Conservation (phyloP, 2,888 invertebrate genomes). For the Erebia ligea region DNA sequence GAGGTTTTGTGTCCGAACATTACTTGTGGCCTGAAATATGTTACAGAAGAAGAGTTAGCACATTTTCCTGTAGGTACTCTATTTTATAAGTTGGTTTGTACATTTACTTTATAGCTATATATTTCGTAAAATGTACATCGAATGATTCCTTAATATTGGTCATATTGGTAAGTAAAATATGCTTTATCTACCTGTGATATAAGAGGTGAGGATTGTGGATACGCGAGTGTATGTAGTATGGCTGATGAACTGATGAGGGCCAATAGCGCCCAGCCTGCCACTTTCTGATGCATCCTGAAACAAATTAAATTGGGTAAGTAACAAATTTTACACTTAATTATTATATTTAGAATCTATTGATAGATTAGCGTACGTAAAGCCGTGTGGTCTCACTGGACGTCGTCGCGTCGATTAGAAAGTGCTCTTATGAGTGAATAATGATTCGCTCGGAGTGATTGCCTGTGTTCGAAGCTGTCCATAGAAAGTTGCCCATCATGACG, state of each 20-base stretch:
- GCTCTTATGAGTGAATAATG: conserved; percentile 69
- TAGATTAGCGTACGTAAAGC: conserved; percentile 17
- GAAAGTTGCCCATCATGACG: conserved; percentile 71
- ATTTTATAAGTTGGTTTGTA: not conserved
- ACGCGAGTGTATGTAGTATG: conserved; percentile 86
- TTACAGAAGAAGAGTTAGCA: conserved; percentile 18
- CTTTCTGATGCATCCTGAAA: conserved; percentile 85
- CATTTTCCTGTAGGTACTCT: not conserved
- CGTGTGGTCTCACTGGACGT: conserved; percentile 57
- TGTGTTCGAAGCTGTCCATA: conserved; percentile 69
- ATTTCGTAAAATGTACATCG: not conserved
- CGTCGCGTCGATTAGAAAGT: conserved; percentile 74
- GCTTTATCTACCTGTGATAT: conserved; percentile 68
- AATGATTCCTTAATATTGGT: not conserved
- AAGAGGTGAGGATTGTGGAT: conserved; percentile 81
- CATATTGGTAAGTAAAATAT: not conserved
- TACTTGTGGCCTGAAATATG: conserved; percentile 71
- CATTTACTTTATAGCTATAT: not conserved
- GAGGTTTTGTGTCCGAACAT: conserved; percentile 74
- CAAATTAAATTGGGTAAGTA: conserved; percentile 25
- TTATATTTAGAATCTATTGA: conserved; percentile 7
- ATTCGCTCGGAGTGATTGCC: conserved; percentile 77
- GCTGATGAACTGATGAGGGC: conserved; percentile 87
- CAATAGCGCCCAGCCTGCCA: conserved; percentile 87
- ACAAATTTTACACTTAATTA: not conserved